These are phyloP conservation scores for Apotomis capreana DNA, from an alignment of 2,888 invertebrate species.

Conservation along the genomic window DNA sequence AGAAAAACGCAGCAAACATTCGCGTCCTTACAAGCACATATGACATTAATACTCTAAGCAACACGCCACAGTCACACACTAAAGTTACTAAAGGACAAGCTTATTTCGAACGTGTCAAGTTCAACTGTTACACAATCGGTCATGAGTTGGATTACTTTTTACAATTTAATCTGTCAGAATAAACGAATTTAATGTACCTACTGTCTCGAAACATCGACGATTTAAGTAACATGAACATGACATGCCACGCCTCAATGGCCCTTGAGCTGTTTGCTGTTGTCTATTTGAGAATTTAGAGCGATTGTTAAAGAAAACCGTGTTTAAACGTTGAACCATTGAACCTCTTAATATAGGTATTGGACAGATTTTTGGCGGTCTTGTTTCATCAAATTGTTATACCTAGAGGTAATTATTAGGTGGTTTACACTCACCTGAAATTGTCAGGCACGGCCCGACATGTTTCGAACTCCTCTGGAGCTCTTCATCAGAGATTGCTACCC, in stretches of 20 bases:
- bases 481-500: no score
- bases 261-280: background rate
- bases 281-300: background rate
- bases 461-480: no score
- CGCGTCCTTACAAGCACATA: background rate
- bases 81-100: slow-evolving; percentile 6
- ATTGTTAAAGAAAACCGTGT: background rate
- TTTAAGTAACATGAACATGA: background rate
- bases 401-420: no score
- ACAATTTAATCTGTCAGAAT: slow-evolving; percentile 4
- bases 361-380: no score
- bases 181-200: background rate
- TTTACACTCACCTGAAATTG: no score
- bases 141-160: slow-evolving; percentile 14
- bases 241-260: background rate
- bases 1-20: background rate
- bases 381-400: no score
- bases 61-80: background rate
- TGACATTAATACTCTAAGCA: background rate
- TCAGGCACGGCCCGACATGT: no score
- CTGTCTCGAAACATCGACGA: slow-evolving; percentile 1
- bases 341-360: no score
- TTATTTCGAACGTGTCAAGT: slow-evolving; percentile 1
- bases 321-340: no score
- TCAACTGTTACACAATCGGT: slow-evolving; percentile 11